phyloP scores from a whole-genome alignment of 2,888 invertebrate genomes.

The Cecidostiba fungosa region DNA sequence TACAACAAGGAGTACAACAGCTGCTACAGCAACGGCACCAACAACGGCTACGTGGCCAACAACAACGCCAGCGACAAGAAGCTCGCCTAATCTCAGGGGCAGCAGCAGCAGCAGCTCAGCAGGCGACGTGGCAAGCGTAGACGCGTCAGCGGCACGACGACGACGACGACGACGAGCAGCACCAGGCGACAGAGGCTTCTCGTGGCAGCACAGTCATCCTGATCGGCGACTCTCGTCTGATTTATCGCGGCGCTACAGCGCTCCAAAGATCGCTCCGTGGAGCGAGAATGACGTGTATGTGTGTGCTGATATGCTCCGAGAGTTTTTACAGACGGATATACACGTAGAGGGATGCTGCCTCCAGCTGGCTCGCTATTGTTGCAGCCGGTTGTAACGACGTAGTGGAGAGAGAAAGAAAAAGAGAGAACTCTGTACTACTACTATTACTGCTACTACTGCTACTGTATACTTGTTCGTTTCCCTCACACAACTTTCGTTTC shows the following conservation, averaged over 20 bases:
- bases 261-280: not conserved
- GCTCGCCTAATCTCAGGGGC: constrained; percentile 72
- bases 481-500: not conserved
- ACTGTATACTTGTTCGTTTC: constrained; percentile 11
- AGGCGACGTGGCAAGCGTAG: constrained; percentile 53
- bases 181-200: not conserved
- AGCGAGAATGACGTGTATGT: not conserved
- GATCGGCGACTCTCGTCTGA: not conserved
- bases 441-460: not conserved
- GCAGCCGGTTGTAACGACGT: constrained; percentile 3
- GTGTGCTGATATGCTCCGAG: not conserved
- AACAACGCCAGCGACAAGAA: constrained; percentile 77
- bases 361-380: not conserved
- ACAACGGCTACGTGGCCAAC: constrained; percentile 83
- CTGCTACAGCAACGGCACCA: constrained; percentile 85
- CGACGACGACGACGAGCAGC: not conserved
- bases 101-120: constrained; percentile 34
- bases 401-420: not conserved
- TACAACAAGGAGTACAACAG: constrained; percentile 83
- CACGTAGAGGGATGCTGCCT: not conserved
- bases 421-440: constrained; percentile 9
- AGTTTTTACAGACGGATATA: not conserved
- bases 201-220: not conserved
- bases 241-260: not conserved
- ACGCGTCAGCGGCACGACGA: constrained; percentile 38